Evolutionary conservation across 1,140 invertebrate genomes (phyloP).

Genomic region (Phthorimaea operculella): DNA sequence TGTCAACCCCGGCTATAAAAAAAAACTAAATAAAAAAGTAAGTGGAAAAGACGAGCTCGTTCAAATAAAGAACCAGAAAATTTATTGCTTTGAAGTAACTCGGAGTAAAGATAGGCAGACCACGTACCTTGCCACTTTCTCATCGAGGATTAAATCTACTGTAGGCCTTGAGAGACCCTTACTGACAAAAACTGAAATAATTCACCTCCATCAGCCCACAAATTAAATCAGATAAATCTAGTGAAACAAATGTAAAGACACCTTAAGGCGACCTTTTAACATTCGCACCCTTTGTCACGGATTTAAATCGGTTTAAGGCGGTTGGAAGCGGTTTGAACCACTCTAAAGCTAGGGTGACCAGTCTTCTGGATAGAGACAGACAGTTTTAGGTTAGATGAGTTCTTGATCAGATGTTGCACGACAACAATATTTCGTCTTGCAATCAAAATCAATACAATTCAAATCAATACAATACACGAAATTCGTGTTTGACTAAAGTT

Average conservation of each 20-base stretch:
- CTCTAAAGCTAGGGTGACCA: too few relatives aligned
- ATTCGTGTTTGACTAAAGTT: too few relatives aligned
- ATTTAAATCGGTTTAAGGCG: conserved; percentile 23
- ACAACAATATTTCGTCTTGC: too few relatives aligned
- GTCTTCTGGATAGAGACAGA: too few relatives aligned
- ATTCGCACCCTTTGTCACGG: conserved; percentile 31
- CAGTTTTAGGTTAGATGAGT: too few relatives aligned
- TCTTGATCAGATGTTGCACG: too few relatives aligned
- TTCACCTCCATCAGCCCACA: background rate
- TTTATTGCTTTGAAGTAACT: background rate
- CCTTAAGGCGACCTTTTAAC: conserved; percentile 23
- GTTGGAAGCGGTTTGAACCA: conserved; percentile 2
- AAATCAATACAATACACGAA: too few relatives aligned
- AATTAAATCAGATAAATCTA: conserved; percentile 7
- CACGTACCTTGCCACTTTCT: background rate
- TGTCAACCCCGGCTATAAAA: background rate
- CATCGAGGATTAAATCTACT: background rate
- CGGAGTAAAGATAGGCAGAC: background rate
- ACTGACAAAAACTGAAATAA: conserved; percentile 3
- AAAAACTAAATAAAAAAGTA: too few relatives aligned
- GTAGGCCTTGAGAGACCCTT: background rate
- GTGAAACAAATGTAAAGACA: conserved; percentile 17
- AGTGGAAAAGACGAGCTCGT: too few relatives aligned
- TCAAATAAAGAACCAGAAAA: background rate
- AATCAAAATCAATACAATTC: too few relatives aligned